Evolutionary conservation across 2,113 vertebrate species (phyloP).

Genomic region (Willisornis vidua): DNA sequence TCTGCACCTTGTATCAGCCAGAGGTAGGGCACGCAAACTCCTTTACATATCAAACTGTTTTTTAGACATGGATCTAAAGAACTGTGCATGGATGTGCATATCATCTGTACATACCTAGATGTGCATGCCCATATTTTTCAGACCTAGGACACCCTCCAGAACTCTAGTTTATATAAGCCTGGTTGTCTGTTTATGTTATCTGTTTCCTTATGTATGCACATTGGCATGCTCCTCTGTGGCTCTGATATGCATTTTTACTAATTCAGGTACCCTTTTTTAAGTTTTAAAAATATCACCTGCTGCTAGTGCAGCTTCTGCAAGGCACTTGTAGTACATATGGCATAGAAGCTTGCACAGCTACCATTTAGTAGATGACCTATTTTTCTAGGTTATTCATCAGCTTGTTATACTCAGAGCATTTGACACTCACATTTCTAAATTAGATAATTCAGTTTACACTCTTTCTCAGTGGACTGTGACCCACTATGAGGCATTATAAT

Average conservation of each 20-base stretch:
- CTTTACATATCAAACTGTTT: background rate
- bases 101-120: background rate
- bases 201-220: background rate
- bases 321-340: background rate
- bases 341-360: background rate
- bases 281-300: background rate
- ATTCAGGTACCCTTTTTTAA: background rate
- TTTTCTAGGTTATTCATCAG: background rate
- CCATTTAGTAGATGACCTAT: background rate
- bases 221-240: background rate
- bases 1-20: background rate
- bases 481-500: background rate
- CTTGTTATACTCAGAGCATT: background rate
- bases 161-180: background rate
- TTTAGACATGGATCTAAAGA: background rate
- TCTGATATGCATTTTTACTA: background rate
- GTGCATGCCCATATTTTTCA: rapidly evolving
- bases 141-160: background rate
- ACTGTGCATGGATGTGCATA: background rate
- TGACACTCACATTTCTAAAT: background rate
- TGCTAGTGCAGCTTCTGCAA: background rate
- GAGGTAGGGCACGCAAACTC: background rate
- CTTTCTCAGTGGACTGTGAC: background rate
- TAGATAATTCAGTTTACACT: background rate
- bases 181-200: background rate